Evolutionary conservation across 1,140 invertebrate species (phyloP).

Genomic region (Pseudomyrmex pallidus): DNA sequence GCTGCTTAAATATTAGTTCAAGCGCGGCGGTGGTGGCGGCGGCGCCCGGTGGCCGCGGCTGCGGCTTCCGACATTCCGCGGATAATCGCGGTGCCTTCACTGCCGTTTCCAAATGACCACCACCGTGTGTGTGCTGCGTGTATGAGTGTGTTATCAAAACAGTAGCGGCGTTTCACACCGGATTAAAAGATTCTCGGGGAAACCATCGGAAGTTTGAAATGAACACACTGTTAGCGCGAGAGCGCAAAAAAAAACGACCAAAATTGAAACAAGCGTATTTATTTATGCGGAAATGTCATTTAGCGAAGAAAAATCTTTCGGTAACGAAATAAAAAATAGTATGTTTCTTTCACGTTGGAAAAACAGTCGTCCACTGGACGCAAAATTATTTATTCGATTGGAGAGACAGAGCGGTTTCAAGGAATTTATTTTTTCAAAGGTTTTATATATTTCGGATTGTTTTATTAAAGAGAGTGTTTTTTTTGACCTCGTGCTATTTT

Average conservation of each 20-base stretch:
- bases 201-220: conserved; percentile 13
- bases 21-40: conserved; percentile 32
- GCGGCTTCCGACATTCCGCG: conserved; percentile 44
- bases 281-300: background rate
- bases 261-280: background rate
- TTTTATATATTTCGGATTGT: background rate
- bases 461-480: no score
- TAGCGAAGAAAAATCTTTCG: background rate
- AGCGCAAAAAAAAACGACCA: background rate
- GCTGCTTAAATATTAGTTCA: conserved; percentile 67
- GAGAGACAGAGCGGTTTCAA: background rate
- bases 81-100: conserved; percentile 49
- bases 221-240: background rate
- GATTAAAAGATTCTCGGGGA: conserved; percentile 27
- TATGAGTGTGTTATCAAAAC: conserved; percentile 22
- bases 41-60: conserved; percentile 17
- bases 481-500: background rate
- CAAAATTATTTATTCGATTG: no score
- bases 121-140: background rate
- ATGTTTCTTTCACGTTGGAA: no score
- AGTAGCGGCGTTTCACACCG: conserved; percentile 20
- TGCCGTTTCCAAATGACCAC: conserved; percentile 47
- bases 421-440: background rate
- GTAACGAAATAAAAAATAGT: no score
- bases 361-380: no score